Conservation (phyloP, 1,140 invertebrate genomes). For the Belonocnema kinseyi region DNA sequence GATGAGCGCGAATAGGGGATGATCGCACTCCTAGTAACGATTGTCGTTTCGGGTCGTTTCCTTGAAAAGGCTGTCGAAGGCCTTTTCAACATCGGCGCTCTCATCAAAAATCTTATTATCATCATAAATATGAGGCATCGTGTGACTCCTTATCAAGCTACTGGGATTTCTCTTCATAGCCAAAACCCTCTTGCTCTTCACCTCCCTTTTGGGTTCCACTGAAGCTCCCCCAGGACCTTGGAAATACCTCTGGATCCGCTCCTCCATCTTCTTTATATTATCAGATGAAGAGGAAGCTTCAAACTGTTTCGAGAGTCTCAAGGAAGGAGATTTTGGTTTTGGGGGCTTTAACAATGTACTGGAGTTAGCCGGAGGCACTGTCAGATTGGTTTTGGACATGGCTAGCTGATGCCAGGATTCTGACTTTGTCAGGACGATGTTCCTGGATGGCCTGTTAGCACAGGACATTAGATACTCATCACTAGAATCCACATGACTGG, state of each 20-base stretch:
- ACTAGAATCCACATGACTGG: slow-evolving; percentile 63
- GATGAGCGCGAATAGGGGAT: slow-evolving; percentile 15
- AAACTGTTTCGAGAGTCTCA: slow-evolving; percentile 83
- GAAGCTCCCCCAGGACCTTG: slow-evolving; percentile 34
- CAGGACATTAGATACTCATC: slow-evolving; percentile 71
- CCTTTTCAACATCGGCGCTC: slow-evolving; percentile 84
- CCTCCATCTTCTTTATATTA: slow-evolving; percentile 84
- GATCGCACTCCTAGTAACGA: slow-evolving; percentile 47
- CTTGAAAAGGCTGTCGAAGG: slow-evolving; percentile 84
- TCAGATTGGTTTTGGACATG: slow-evolving; percentile 61
- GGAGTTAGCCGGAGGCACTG: slow-evolving; percentile 55
- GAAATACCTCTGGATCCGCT: slow-evolving; percentile 89
- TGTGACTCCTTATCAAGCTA: slow-evolving; percentile 80
- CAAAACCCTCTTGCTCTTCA: slow-evolving; percentile 52
- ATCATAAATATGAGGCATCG: slow-evolving; percentile 83
- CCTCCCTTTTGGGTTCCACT: slow-evolving; percentile 44
- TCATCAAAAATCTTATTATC: slow-evolving; percentile 78
- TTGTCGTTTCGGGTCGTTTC: slow-evolving; percentile 65
- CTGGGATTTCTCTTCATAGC: slow-evolving; percentile 52
- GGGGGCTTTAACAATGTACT: slow-evolving; percentile 73
- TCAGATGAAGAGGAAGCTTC: slow-evolving; percentile 86
- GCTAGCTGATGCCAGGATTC: slow-evolving; percentile 86
- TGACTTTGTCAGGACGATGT: slow-evolving; percentile 81
- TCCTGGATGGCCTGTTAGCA: slow-evolving; percentile 63
- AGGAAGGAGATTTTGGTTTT: slow-evolving; percentile 83